Base-by-base conservation (phyloP, 2,888 invertebrate genomes). In the Venusia cambrica region DNA sequence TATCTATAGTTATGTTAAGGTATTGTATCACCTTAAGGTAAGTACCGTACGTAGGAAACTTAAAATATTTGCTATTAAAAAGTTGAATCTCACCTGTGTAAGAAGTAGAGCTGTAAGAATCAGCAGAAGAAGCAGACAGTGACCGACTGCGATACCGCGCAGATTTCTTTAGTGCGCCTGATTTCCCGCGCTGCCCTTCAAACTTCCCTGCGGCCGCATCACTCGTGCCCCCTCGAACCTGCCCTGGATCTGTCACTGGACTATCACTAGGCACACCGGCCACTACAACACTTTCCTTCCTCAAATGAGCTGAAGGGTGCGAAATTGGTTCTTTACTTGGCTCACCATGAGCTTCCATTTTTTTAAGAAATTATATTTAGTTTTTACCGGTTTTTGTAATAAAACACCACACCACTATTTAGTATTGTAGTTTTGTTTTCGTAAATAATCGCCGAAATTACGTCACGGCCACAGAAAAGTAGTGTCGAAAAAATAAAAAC, bases 71-170 rank as follows among this genome's bases (percentile, higher is more conserved):
- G n/a, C n/a, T n/a, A n/a, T n/a, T n/a, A n/a, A n/a, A n/a, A n/a
- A n/a, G n/a, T n/a, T 27, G 2, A 35, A 25, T 65, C 84, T 76
- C 43, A 80, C 91, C 91, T 17, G 91, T 91, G 54, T 91, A 91
- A 0, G 90, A 90, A 7, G 90, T 90, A 52, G 97, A 97, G 78
- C 97, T 97, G 84, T 97, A 97, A 9, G 97, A 97, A 77, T 97
- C 97, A 31, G 96, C 96, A 16, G 97, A 97, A 3, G 97, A 97
- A 2, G 97, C 97, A 5, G 97, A 97, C 10, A 97, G 87, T 0
- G 97, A 97, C 44, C 97, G 91, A 69, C 96, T 97, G 32, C 97
- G 89, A 70, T 97, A 96, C 30, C 97, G 90, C 54, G 93, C 95
- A 6, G 95, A 92, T 73, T 96, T 95, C 87, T 96, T 95, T 70